phyloP scores from a whole-genome alignment of 2,113 vertebrate species.

The Hyperoodon ampullatus region DNA sequence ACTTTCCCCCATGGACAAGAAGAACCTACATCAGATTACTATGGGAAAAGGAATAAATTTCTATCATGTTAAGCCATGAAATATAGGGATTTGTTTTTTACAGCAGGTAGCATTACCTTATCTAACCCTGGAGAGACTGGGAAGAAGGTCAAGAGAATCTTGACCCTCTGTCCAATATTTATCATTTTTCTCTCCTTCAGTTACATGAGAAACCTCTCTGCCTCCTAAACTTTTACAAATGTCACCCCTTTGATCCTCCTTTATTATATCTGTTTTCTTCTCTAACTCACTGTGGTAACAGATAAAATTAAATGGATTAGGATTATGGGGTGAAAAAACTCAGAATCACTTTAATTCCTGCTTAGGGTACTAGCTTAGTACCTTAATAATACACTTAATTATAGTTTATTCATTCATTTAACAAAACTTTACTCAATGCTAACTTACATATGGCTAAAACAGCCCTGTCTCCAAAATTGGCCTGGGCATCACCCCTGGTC shows the following conservation, averaged over 20 bases:
- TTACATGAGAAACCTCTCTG: background rate
- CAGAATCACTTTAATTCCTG: conserved; percentile 29
- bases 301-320: background rate
- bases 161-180: background rate
- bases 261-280: background rate
- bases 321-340: background rate
- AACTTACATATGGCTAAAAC: background rate
- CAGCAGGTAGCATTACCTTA: background rate
- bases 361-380: background rate
- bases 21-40: background rate
- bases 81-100: background rate
- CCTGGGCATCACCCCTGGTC: too few relatives aligned
- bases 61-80: background rate
- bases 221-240: background rate
- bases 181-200: background rate
- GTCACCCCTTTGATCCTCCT: background rate
- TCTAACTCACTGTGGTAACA: background rate
- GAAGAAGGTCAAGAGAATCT: background rate
- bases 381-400: background rate
- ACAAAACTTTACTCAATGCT: background rate
- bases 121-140: background rate
- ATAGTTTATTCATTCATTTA: background rate
- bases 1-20: background rate
- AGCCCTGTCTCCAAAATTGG: background rate
- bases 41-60: background rate